Evolutionary conservation across 2,797 vertebrate species (phyloP), one percentile per base, ranked within the genome.

Genomic region (Notolepis coatsorum): DNA sequence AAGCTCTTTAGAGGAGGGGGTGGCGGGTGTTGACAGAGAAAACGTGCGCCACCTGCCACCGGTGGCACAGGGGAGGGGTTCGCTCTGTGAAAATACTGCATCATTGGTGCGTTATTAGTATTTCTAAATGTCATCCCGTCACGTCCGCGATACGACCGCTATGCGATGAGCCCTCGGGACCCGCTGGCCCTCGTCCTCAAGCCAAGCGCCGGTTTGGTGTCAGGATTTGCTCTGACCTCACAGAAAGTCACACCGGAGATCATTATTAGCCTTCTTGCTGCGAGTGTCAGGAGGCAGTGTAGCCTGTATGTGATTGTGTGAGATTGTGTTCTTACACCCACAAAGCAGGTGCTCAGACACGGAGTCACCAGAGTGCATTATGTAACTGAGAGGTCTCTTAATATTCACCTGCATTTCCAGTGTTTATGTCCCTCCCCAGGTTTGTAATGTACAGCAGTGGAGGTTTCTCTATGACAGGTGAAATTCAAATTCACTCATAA

Each of bases 41-140:
- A 73, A 46, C 65, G n/a, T 58, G 64, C 66, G 48, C 43, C 62
- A 82, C 76, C 81, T 83, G 72, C 64, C 55, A 18, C 47, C 55
- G 56, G 79, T 77, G 73, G 50, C 76, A 47, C 8, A 62, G 74
- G 77, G 57, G 74, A 68, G n/a, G n/a, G n/a, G n/a, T n/a, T n/a
- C n/a, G 61, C 70, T 79, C 65, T 72, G 49, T 82, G 57, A 88
- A 89, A 87, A 88, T 61, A 61, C 65, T 68, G 80, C 87, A 89
- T 91, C 88, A 89, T 92, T 92, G 92, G 81, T 84, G 80, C 76
- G 86, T 90, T 90, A 90, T 87, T 84, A 83, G 75, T 82, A 60
- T 84, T 83, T 86, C 73, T 76, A 89, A 91, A 92, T 92, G 90
- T 90, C 90, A 92, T 51, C 4, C 64, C 61, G 80, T 73, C 84